phyloP scores from a whole-genome alignment of 2,797 vertebrate species.

The Hippopotamyrus pictus region DNA sequence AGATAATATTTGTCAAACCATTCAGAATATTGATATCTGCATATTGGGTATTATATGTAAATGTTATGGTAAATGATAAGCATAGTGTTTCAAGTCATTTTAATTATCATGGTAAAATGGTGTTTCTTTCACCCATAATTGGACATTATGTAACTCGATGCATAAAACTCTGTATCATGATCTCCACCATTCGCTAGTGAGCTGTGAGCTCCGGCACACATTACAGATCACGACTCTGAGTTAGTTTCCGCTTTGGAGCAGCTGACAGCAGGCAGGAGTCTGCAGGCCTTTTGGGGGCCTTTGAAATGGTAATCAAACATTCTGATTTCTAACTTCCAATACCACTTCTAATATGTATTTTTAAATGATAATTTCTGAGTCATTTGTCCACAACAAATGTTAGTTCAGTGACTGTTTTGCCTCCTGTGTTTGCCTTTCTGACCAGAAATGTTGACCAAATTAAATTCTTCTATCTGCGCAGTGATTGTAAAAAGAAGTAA shows the following conservation, averaged over 20 bases:
- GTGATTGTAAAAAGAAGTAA: not conserved
- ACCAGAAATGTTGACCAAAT: not conserved
- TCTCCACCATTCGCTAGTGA: not conserved
- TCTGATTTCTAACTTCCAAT: not conserved
- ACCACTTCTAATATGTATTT: not conserved
- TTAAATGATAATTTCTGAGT: not conserved
- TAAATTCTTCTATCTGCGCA: not conserved
- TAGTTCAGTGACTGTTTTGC: not conserved
- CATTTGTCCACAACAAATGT: not conserved
- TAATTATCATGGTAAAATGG: not conserved
- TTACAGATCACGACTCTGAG: not conserved
- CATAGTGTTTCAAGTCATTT: not conserved
- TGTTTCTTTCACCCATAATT: not conserved
- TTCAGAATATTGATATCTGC: not conserved
- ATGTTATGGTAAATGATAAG: not conserved
- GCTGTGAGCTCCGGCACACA: not conserved
- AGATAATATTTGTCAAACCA: not conserved
- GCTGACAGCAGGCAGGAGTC: not conserved
- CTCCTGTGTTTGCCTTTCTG: not conserved
- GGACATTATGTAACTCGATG: not conserved
- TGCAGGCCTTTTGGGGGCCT: not conserved
- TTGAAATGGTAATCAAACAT: not conserved
- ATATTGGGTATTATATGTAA: not conserved
- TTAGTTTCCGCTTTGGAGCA: not conserved
- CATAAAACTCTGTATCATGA: not conserved